Percentiles rank a stretch among this genome's conserved stretches.
Evolutionary conservation across 2,797 vertebrate species (phyloP).

Genomic region (Crax fasciolata): DNA sequence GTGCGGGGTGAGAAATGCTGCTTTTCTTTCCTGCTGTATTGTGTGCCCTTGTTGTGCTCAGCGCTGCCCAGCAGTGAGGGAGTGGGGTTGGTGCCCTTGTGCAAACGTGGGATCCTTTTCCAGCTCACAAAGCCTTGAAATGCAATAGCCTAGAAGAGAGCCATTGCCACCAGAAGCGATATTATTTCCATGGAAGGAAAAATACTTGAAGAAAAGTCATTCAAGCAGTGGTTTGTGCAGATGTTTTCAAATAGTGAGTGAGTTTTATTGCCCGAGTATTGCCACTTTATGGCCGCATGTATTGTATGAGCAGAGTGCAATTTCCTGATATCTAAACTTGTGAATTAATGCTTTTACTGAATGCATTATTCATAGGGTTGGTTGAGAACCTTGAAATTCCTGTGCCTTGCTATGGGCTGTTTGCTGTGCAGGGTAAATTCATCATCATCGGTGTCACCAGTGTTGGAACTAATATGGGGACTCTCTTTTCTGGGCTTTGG

Average conservation of each 20-base stretch:
- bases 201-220: background rate
- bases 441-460: background rate
- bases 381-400: background rate
- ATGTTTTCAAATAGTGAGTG: background rate
- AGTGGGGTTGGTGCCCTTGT: background rate
- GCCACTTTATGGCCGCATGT: background rate
- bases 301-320: background rate
- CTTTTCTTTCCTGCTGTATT: background rate
- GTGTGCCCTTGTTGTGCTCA: rapidly evolving
- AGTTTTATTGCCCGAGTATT: conserved; percentile 12
- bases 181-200: conserved; percentile 48
- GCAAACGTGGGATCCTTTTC: background rate
- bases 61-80: background rate
- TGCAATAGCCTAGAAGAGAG: background rate
- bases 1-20: rapidly evolving
- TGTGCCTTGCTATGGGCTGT: background rate
- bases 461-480: background rate
- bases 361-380: background rate
- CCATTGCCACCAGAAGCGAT: background rate
- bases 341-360: background rate
- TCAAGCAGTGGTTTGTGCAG: conserved; percentile 7
- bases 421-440: background rate
- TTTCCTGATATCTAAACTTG: background rate
- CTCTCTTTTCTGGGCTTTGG: background rate
- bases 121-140: background rate